Conservation (phyloP, 1,140 invertebrate species). For the Drosophila pachea region DNA sequence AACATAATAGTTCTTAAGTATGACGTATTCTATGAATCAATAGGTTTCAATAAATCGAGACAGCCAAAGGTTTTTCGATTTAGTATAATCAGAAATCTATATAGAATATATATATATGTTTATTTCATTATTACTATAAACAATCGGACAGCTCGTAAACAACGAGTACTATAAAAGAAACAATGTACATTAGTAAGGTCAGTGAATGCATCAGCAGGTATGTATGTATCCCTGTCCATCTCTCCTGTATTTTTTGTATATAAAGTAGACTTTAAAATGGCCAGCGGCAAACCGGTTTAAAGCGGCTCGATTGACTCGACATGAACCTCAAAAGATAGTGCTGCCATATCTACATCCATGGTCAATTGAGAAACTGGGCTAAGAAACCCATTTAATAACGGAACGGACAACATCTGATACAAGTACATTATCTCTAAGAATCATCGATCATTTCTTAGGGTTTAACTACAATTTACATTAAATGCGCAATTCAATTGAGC, state of each 20-base stretch:
- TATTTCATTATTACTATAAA: not conserved
- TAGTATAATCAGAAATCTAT: not conserved
- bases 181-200: slow-evolving; percentile 38
- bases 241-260: not conserved
- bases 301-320: slow-evolving; percentile 21
- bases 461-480: not conserved
- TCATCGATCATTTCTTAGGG: slow-evolving; percentile 10
- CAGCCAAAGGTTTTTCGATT: not conserved
- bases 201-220: slow-evolving; percentile 45
- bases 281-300: slow-evolving; percentile 12
- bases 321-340: slow-evolving; percentile 27
- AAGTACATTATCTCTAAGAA: not conserved
- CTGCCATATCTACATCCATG: slow-evolving; percentile 6
- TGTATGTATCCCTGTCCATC: not conserved
- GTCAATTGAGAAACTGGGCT: slow-evolving; percentile 10
- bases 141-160: slow-evolving; percentile 27
- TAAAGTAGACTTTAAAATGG: not conserved
- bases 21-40: not conserved
- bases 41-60: no score
- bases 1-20: not conserved
- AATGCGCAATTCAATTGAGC: slow-evolving; percentile 29
- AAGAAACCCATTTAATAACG: not conserved
- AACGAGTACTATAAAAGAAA: slow-evolving; percentile 16
- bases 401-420: not conserved
- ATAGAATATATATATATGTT: not conserved